Conservation (phyloP, 30 jellyfish, hydroid and myxozoan genomes). For the Catostylus mosaicus region DNA sequence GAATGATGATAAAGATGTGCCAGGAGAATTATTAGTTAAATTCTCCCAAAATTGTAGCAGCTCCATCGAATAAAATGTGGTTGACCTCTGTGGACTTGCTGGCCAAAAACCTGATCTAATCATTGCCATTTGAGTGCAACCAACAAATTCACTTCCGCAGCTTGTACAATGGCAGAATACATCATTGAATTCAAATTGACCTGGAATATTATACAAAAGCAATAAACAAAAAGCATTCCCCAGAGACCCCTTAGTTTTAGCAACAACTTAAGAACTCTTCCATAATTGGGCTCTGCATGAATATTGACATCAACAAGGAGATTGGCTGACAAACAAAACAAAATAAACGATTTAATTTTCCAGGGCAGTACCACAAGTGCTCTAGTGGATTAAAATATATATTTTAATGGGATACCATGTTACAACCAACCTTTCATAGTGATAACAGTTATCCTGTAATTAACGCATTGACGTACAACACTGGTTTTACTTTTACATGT, state of each 20-base stretch:
- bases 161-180: constrained; percentile 1
- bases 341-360: not conserved
- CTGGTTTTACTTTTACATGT: not conserved
- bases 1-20: constrained; percentile 7
- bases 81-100: constrained; percentile 11
- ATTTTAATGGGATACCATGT: not conserved
- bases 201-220: constrained; percentile 1
- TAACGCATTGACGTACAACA: not conserved
- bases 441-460: not conserved
- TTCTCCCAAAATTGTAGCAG: constrained; percentile 14
- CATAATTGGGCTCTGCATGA: too few species aligned
- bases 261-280: not conserved
- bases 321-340: not conserved
- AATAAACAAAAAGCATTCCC: not conserved
- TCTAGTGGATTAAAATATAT: not conserved
- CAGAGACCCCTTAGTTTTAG: not conserved
- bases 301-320: too few species aligned
- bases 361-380: not conserved
- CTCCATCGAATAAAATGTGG: not conserved
- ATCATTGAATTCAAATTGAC: constrained; percentile 26
- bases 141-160: not conserved
- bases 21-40: constrained; percentile 11
- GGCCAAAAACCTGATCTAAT: constrained; percentile 34
- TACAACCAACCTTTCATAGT: constrained; percentile 6
- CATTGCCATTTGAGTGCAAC: constrained; percentile 11